Percentiles rank a stretch among this genome's conserved stretches.
Conservation (phyloP, 2,797 vertebrate genomes). For the Valencia hispanica region DNA sequence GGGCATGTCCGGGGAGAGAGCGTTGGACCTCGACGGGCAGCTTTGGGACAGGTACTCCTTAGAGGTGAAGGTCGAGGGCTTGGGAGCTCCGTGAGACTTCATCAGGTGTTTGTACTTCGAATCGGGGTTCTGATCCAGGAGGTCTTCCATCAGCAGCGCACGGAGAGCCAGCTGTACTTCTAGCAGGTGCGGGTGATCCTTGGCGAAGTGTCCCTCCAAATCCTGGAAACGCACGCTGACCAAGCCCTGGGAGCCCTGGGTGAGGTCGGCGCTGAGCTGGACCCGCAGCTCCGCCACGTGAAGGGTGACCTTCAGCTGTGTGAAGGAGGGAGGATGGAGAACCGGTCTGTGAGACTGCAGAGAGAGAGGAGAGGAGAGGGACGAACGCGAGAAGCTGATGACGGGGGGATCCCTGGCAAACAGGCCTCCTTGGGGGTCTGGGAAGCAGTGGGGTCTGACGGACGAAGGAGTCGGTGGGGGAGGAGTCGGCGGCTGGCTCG, state of each 20-base stretch:
- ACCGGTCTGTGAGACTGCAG: constrained; percentile 73
- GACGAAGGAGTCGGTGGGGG: constrained; percentile 79
- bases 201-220: constrained; percentile 91
- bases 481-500: constrained; percentile 78
- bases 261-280: constrained; percentile 92
- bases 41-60: constrained; percentile 98
- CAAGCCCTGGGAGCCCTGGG: constrained; percentile 92
- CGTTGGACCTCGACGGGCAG: constrained; percentile 89
- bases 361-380: constrained; percentile 74
- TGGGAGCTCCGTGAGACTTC: constrained; percentile 94
- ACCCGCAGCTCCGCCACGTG: constrained; percentile 92
- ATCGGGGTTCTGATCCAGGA: constrained; percentile 91
- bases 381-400: constrained; percentile 66
- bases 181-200: constrained; percentile 91
- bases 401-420: constrained; percentile 86
- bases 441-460: constrained; percentile 79
- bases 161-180: constrained; percentile 91
- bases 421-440: constrained; percentile 85
- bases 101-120: constrained; percentile 96
- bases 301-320: constrained; percentile 91
- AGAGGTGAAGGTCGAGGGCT: constrained; percentile 88
- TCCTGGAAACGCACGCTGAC: constrained; percentile 96
- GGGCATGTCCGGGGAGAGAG: constrained; percentile 93
- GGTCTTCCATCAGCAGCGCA: constrained; percentile 96
- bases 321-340: constrained; percentile 81